A percentile compares a stretch with the other conserved stretches of the same genome.
Conservation (phyloP, 2,888 invertebrate species). For the Caenorhabditis virilis region DNA sequence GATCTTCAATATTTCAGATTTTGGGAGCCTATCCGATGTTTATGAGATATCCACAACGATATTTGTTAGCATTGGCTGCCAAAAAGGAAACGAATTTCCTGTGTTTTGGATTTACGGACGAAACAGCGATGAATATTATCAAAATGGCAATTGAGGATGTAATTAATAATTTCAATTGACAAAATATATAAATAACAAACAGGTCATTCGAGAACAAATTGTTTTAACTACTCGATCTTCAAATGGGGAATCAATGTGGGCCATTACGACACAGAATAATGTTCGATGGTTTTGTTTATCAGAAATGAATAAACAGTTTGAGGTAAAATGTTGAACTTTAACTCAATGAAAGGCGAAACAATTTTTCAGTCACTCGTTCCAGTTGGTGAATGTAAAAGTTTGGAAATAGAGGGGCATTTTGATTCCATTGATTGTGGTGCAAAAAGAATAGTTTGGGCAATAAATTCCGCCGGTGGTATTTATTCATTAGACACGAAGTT, state of each 20-base stretch:
- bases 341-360: not conserved
- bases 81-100: constrained; percentile 9
- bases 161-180: not conserved
- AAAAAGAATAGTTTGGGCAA: constrained; percentile 33
- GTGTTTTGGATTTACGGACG: constrained; percentile 28
- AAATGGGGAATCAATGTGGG: constrained; percentile 24
- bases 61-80: constrained; percentile 14
- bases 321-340: constrained; percentile 4
- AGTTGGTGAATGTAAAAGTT: constrained; percentile 7
- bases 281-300: constrained; percentile 34
- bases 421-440: constrained; percentile 34
- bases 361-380: constrained; percentile 12
- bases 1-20: constrained; percentile 7
- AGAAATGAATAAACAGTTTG: constrained; percentile 17
- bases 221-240: constrained; percentile 10
- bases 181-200: not conserved
- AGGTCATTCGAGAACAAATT: constrained; percentile 18
- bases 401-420: constrained; percentile 37
- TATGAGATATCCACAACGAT: constrained; percentile 29
- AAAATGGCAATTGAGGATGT: constrained; percentile 17
- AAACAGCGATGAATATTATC: constrained; percentile 10
- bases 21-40: constrained; percentile 12
- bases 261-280: constrained; percentile 10
- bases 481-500: constrained; percentile 21
- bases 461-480: constrained; percentile 21